These are phyloP conservation scores for Hippasteria phrygiana DNA, from an alignment of 53 echinoderm and acorn worm species.

Conservation along the genomic window DNA sequence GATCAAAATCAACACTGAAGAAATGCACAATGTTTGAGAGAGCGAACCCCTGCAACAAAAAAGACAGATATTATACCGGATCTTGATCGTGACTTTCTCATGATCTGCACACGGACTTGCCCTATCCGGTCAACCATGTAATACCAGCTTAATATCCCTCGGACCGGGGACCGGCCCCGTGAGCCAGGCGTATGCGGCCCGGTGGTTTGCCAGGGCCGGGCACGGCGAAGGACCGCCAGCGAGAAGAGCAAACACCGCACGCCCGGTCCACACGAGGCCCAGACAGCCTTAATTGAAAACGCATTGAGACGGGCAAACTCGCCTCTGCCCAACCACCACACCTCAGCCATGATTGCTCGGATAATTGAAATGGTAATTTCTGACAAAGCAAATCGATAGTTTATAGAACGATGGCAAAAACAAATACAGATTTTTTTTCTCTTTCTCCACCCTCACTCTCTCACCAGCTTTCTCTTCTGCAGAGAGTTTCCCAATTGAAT, in stretches of 20 bases:
- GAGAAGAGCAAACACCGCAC: conserved; percentile 53
- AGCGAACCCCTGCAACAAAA: background rate
- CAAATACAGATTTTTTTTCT: conserved; percentile 56
- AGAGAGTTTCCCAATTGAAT: background rate
- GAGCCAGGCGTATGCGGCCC: conserved; percentile 27
- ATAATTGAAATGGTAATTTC: conserved; percentile 64
- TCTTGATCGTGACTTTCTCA: conserved; percentile 32
- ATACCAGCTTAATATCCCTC: conserved; percentile 40
- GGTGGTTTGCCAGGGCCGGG: conserved; percentile 27
- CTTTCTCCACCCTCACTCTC: background rate
- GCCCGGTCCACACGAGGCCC: conserved; percentile 22
- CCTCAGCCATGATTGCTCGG: conserved; percentile 7
- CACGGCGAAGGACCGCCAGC: background rate
- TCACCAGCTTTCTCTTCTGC: background rate
- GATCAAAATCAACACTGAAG: no score
- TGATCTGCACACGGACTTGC: conserved; percentile 54
- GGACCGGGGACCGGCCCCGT: background rate
- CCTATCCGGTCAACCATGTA: conserved; percentile 57
- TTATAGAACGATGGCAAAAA: conserved; percentile 64
- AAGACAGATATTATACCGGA: background rate
- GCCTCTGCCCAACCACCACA: background rate
- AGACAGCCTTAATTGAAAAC: conserved; percentile 59
- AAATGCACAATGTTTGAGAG: no score
- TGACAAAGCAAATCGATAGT: conserved; percentile 67
- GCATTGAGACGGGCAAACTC: conserved; percentile 46